Conservation (phyloP, 2,888 invertebrate genomes). For the Diplolepis rosae region DNA sequence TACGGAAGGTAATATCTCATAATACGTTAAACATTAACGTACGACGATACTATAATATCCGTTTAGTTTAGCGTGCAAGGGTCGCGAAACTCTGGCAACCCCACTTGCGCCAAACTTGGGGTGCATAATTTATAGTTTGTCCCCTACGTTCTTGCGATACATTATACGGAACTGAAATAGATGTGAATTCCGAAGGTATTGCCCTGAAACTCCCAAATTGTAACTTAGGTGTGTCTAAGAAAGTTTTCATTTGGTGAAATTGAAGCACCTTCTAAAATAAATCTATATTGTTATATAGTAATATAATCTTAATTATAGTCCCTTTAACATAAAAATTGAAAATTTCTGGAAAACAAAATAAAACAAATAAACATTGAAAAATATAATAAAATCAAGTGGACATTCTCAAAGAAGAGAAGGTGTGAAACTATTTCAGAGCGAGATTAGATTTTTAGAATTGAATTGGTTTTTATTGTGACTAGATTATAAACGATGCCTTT, state of each 20-base stretch:
- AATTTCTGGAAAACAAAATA: too few species aligned
- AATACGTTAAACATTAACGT: slow-evolving; percentile 69
- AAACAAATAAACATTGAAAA: too few species aligned
- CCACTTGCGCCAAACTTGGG: slow-evolving; percentile 52
- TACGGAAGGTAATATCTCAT: slow-evolving; percentile 70
- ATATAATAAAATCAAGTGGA: too few species aligned
- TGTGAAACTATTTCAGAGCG: slow-evolving; percentile 13
- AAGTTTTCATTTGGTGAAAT: background rate
- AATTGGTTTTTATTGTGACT: slow-evolving; percentile 74
- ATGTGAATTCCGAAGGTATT: slow-evolving; percentile 61
- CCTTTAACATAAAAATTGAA: too few species aligned
- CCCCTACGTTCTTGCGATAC: slow-evolving; percentile 38
- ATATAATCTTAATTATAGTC: too few species aligned
- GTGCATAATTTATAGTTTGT: slow-evolving; percentile 72
- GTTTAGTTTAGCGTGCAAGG: slow-evolving; percentile 61
- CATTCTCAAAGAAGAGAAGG: background rate
- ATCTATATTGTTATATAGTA: background rate
- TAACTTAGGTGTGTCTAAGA: slow-evolving; percentile 2
- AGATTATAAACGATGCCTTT: slow-evolving; percentile 73
- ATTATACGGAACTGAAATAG: slow-evolving; percentile 46
- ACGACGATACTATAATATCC: slow-evolving; percentile 70
- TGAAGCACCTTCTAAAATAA: background rate
- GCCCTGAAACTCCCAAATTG: slow-evolving; percentile 29
- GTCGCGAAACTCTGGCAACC: slow-evolving; percentile 50
- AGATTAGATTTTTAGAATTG: slow-evolving; percentile 63